A percentile compares a stretch with the other conserved stretches of the same genome.
Conservation (phyloP, 2,797 vertebrate species). For the Thalassophryne amazonica region DNA sequence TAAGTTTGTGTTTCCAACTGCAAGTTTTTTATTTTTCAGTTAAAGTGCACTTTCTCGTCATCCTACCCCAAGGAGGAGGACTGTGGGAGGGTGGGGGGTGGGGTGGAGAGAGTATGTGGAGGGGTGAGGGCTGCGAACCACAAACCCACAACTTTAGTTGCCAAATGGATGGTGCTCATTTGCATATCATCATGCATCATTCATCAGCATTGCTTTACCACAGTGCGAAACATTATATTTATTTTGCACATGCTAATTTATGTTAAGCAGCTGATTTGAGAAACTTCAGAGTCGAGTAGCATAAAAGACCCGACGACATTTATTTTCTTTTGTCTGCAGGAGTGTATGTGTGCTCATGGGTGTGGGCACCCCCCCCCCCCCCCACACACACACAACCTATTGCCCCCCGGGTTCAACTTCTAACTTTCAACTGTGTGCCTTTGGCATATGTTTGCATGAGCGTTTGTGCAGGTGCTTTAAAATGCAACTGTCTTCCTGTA, state of each 20-base stretch:
- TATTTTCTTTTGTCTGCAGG: slow-evolving; percentile 52
- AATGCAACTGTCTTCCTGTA: slow-evolving; percentile 3
- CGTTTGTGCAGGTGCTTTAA: slow-evolving; percentile 32
- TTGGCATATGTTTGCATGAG: background rate
- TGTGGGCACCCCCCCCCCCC: background rate
- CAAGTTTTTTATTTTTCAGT: slow-evolving; percentile 44
- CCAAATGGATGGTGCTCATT: slow-evolving; percentile 51
- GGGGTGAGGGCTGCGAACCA: slow-evolving; percentile 23
- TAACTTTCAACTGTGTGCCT: background rate
- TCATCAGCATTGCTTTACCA: slow-evolving; percentile 66
- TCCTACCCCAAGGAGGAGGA: background rate
- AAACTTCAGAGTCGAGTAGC: slow-evolving; percentile 57
- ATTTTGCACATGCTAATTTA: slow-evolving; percentile 77
- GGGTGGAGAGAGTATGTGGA: background rate
- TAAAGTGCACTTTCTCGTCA: slow-evolving; percentile 9
- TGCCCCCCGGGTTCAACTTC: too few species aligned
- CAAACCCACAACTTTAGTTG: slow-evolving; percentile 39
- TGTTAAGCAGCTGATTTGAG: slow-evolving; percentile 70
- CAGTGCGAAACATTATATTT: slow-evolving; percentile 60
- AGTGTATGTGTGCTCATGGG: background rate
- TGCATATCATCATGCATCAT: slow-evolving; percentile 73
- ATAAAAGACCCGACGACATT: slow-evolving; percentile 52
- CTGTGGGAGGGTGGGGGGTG: background rate
- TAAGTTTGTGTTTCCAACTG: slow-evolving; percentile 23
- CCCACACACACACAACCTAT: too few species aligned